These are phyloP conservation scores for Rhagonycha fulva DNA, from an alignment of 2,888 invertebrate species.

Conservation along the genomic window DNA sequence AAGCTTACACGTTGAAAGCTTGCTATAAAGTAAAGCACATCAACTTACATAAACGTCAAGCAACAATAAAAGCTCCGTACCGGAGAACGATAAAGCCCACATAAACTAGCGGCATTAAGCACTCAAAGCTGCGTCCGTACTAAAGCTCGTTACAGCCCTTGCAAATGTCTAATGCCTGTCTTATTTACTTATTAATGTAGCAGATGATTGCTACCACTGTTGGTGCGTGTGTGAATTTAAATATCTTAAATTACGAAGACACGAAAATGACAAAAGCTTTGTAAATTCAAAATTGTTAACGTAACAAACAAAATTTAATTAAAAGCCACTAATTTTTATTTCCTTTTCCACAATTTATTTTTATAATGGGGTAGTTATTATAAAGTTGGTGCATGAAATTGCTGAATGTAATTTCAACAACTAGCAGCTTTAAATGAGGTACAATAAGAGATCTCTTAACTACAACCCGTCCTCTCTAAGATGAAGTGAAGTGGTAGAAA, in stretches of 20 bases:
- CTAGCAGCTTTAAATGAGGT: constrained; percentile 17
- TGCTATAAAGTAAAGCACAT: constrained; percentile 52
- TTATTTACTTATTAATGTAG: constrained; percentile 37
- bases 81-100: constrained; percentile 40
- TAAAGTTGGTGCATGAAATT: background rate
- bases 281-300: background rate
- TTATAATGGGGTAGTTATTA: background rate
- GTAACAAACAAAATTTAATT: background rate
- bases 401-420: constrained; percentile 15
- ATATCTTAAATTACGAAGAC: constrained; percentile 21
- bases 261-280: constrained; percentile 18
- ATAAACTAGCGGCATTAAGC: constrained; percentile 41
- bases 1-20: constrained; percentile 47
- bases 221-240: constrained; percentile 18
- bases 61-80: constrained; percentile 45
- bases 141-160: constrained; percentile 36
- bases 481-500: constrained; percentile 37
- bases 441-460: constrained; percentile 29
- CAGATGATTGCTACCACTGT: constrained; percentile 26
- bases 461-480: constrained; percentile 33
- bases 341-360: background rate
- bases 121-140: constrained; percentile 38
- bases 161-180: constrained; percentile 33
- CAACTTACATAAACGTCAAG: constrained; percentile 52
- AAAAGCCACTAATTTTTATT: background rate